Conservation (phyloP, 1,140 invertebrate genomes). For the Bombus sylvicola region DNA sequence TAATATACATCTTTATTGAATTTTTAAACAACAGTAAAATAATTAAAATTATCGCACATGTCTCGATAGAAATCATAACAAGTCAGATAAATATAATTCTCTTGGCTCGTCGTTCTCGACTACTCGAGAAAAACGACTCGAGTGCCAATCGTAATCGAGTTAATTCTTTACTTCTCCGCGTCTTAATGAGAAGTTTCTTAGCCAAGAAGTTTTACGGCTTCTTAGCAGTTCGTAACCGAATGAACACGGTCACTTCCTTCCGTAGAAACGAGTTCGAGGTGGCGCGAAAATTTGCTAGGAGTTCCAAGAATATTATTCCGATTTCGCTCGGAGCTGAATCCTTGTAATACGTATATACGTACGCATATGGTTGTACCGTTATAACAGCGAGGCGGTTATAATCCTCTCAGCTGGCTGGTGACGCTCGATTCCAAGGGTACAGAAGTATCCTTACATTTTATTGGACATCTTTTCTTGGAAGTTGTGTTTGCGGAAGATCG, state of each 20-base stretch:
- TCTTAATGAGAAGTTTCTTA: conserved; percentile 70
- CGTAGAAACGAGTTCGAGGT: neutral
- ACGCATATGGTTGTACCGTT: conserved; percentile 65
- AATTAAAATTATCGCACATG: too few relatives aligned
- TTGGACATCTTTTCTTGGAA: conserved; percentile 72
- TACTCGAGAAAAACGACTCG: too few relatives aligned
- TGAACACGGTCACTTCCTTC: conserved; percentile 53
- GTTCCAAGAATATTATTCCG: conserved; percentile 44
- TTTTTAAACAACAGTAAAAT: neutral
- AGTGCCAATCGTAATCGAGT: conserved; percentile 15
- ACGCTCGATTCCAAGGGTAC: conserved; percentile 69
- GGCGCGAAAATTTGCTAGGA: neutral
- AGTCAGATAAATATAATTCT: neutral
- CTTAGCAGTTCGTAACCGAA: conserved; percentile 55
- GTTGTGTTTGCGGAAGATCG: conserved; percentile 71
- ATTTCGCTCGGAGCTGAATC: conserved; percentile 56
- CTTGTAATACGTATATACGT: conserved; percentile 47
- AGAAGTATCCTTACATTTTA: conserved; percentile 72
- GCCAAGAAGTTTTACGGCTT: conserved; percentile 68
- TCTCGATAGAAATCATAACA: neutral
- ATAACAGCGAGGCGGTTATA: conserved; percentile 61
- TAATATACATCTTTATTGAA: neutral
- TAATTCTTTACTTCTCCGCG: conserved; percentile 72
- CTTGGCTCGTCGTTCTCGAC: neutral
- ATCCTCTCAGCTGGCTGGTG: conserved; percentile 70